These are phyloP conservation scores for Eriosoma lanigerum DNA, from an alignment of 1,140 invertebrate genomes.

Conservation along the genomic window DNA sequence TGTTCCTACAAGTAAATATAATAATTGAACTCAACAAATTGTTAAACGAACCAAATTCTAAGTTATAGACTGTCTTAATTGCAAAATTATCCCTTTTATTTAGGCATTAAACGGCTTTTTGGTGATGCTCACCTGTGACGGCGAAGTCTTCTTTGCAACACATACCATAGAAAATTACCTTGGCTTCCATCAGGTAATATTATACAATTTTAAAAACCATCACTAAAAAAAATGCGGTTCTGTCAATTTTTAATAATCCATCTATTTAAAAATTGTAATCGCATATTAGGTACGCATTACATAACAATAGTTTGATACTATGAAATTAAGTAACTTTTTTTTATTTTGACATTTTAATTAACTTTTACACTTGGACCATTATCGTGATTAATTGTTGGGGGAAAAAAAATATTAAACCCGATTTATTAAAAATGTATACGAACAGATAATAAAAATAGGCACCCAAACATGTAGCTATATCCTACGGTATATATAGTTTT, in stretches of 20 bases:
- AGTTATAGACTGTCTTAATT: no score
- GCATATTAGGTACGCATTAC: no score
- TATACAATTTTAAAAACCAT: no score
- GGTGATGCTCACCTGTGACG: constrained; percentile 96
- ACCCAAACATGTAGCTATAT: background rate
- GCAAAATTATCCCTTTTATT: constrained; percentile 62
- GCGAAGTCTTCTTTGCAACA: constrained; percentile 98
- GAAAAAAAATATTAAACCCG: background rate
- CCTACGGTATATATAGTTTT: background rate
- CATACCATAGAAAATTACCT: constrained; percentile 99
- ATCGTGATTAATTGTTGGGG: background rate
- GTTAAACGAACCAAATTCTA: no score
- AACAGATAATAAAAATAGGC: constrained; percentile 2
- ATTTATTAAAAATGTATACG: constrained; percentile 6
- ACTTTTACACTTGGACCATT: background rate
- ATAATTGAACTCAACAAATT: background rate
- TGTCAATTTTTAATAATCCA: background rate
- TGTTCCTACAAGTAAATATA: constrained; percentile 84
- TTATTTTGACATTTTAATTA: background rate
- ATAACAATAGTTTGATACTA: no score
- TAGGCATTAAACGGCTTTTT: constrained; percentile 99
- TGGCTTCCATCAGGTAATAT: constrained; percentile 98
- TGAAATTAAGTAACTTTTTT: no score
- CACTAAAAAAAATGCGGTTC: no score
- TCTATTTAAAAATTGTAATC: no score